These are phyloP conservation scores for Drosophila algonquin DNA, from an alignment of 2,888 invertebrate species.

Conservation along the genomic window DNA sequence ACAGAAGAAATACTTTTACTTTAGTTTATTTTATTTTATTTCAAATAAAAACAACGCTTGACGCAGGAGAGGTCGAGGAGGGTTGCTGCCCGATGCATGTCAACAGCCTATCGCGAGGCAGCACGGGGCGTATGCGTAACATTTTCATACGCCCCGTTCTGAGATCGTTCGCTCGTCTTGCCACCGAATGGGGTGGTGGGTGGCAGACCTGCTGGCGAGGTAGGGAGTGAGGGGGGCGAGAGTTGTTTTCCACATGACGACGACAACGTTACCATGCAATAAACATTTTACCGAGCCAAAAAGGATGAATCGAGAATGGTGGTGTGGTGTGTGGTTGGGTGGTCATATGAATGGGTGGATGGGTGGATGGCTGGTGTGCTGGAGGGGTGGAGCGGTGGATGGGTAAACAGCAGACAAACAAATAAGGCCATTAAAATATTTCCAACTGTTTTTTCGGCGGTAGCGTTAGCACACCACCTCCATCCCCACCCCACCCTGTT, in stretches of 20 bases:
- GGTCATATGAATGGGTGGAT: neutral
- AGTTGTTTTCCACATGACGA: conserved; percentile 34
- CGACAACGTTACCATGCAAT: conserved; percentile 43
- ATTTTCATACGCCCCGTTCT: conserved; percentile 48
- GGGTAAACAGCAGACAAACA: conserved; percentile 11
- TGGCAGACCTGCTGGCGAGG: neutral
- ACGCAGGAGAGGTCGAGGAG: neutral
- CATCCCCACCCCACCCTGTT: neutral
- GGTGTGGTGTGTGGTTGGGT: neutral
- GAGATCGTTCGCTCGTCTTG: conserved; percentile 8
- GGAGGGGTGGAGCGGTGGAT: neutral
- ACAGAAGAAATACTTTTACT: neutral
- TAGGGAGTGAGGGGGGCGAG: neutral
- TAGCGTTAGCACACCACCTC: neutral
- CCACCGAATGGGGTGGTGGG: neutral
- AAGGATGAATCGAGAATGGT: neutral
- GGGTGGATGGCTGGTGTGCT: neutral
- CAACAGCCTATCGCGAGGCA: conserved; percentile 48
- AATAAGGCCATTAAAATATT: conserved; percentile 42
- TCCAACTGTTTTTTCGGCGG: conserved; percentile 2
- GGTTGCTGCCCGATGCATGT: conserved; percentile 33
- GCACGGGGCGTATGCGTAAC: conserved; percentile 61
- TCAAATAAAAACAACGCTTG: neutral
- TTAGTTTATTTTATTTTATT: conserved; percentile 3
- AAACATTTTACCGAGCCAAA: conserved; percentile 24